Evolutionary conservation across 2,797 vertebrate species (phyloP).

Genomic region (Lacerta bilineata): DNA sequence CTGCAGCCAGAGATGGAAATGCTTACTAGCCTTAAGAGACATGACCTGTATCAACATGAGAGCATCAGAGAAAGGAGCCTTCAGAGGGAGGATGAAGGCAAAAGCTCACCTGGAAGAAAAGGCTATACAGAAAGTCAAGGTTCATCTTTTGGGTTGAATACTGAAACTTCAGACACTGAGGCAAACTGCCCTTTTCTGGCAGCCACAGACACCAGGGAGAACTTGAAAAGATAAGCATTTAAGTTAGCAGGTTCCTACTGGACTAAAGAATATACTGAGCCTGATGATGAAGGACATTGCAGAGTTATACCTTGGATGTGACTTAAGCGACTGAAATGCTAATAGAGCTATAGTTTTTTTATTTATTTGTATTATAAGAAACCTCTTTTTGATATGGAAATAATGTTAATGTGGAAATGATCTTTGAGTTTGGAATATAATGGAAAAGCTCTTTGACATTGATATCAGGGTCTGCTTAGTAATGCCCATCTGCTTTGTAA

Average conservation of each 20-base stretch:
- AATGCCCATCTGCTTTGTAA: slow-evolving; percentile 25
- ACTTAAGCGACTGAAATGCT: neutral
- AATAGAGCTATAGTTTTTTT: neutral
- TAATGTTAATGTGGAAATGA: neutral
- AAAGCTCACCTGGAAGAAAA: slow-evolving; percentile 3
- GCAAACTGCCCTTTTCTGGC: neutral
- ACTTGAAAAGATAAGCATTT: neutral
- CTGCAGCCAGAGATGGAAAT: neutral
- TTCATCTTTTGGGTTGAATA: neutral
- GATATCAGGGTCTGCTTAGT: slow-evolving; percentile 25
- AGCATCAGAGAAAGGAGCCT: neutral
- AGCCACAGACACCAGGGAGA: neutral
- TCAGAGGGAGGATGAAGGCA: neutral
- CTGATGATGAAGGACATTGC: neutral
- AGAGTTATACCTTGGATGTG: neutral
- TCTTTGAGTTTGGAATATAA: slow-evolving; percentile 1
- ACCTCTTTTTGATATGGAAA: neutral
- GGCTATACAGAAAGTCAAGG: neutral
- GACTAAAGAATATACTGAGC: neutral
- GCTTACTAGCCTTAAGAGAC: neutral
- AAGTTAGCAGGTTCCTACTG: neutral
- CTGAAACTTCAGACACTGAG: neutral
- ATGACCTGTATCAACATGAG: neutral
- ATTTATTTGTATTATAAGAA: too few relatives aligned
- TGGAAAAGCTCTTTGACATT: neutral